Evolutionary conservation across 2,888 invertebrate species (phyloP), one percentile per base, ranked within the genome.

Genomic region (Cyaniris semiargus): DNA sequence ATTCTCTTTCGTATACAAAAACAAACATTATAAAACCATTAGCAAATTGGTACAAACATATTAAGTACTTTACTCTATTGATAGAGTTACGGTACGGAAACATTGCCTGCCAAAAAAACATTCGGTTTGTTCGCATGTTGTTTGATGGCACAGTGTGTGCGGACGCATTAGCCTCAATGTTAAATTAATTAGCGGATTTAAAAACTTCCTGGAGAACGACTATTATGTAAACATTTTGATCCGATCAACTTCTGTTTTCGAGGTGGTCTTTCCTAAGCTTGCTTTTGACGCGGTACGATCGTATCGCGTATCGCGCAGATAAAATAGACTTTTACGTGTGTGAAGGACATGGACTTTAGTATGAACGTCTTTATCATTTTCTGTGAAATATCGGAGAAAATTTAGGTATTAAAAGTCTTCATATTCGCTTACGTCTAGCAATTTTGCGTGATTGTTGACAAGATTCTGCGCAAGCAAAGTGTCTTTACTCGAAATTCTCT

Each of bases 161-260:
- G 44, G 48, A 74, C 74, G 53, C 44, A 44, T 44, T 72, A 74
- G 53, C 15, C 18, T 48, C 53, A 74, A 74, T 74, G 74, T 48
- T 74, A 53, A 53, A 74, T 74, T 53, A 44, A 74, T 74, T 74
- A 74, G 48, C 74, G 27, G 74, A 74, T 53, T 74, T 53, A 53
- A 74, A 74, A 53, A 72, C 72, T 72, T 72, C 72, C 72, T 72
- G 13, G 10, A 72, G 23, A 72, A 71, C 44, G 15, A 72, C 23
- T 72, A 34, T 72, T 72, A 21, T 21, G 44, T 72, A 72, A 72
- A 72, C 72, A 72, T 44, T 44, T 8, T 38, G 21, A 72, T 44
- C 21, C 44, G 44, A 72, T 44, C 72, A 72, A 72, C 4, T 66
- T 27, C 7, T 66, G 27, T 60, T 58, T 21, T 23, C 60, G 23